Evolutionary conservation across 2,113 vertebrate genomes (phyloP), one percentile per base, ranked within the genome.

Genomic region (Tetrao urogallus): DNA sequence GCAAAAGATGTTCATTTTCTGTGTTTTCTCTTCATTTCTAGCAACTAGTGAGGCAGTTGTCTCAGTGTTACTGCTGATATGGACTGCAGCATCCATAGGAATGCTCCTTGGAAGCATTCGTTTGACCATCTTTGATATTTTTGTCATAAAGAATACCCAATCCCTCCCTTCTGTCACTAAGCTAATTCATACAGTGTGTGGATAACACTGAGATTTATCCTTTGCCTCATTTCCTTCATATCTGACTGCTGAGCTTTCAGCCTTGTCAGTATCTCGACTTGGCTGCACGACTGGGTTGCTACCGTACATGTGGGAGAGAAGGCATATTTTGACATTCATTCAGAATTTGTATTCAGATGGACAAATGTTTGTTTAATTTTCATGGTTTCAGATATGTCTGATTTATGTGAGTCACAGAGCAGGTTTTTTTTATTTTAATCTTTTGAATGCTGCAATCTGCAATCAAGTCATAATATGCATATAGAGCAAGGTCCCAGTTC

Each of bases 31-130:
- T 40, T 80, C 48, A 71, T 32, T 18, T 73, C 77, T 17, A 91
- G 42, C 42, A 87, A 50, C 45, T 69, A 50, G 34, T 32, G 38
- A 70, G 50, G 45, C 65, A 43, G 50, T 79, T 70, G 36, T 81
- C 61, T 58, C 0, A 0, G n/a, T 89, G 56, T 88, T 11, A 2
- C n/a, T 63, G 43, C 43, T 78, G 71, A 45, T 42, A 42, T 89
- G 61, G 40, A 32, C 25, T 70, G 30, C 0, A 0, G 36, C 0
- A 0, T 82, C 75, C 0, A 0, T 24, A 95, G 81, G 72, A 88
- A 90, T 71, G 71, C 1, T 88, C 56, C 61, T 89, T 92, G 88
- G 54, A 60, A 94, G 17, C 57, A 58, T 90, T 95, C 73, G 66
- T 95, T 92, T 88, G 65, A 79, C 85, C 30, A 15, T 45, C 48